These are phyloP conservation scores for Danio jaintianensis DNA, from an alignment of 2,797 vertebrate genomes.

Conservation along the genomic window DNA sequence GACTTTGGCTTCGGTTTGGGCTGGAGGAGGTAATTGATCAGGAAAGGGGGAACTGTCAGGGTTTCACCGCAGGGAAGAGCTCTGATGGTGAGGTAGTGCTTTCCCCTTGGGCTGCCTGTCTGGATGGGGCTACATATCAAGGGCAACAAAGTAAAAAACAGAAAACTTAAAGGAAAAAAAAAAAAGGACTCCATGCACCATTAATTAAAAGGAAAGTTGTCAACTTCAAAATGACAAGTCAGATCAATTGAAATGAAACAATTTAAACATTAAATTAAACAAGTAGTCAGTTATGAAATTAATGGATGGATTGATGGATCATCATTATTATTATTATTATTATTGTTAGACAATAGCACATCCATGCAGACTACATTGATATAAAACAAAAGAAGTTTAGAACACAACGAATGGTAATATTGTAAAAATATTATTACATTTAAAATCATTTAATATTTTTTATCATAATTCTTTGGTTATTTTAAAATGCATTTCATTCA, in stretches of 20 bases:
- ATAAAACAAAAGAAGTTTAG: too few relatives aligned
- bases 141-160: constrained; percentile 30
- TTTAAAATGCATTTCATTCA: too few relatives aligned
- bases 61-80: constrained; percentile 29
- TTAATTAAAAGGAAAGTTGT: constrained; percentile 3
- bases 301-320: too few relatives aligned
- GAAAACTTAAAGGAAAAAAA: constrained; percentile 2
- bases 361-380: too few relatives aligned
- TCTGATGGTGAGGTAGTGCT: constrained; percentile 23
- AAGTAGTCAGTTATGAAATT: too few relatives aligned
- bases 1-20: constrained; percentile 20
- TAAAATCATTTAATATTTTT: too few relatives aligned
- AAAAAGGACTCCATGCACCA: not conserved
- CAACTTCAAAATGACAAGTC: not conserved
- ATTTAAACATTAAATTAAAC: not conserved
- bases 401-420: too few relatives aligned
- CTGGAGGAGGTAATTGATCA: constrained; percentile 43
- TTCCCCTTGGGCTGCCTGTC: constrained; percentile 18
- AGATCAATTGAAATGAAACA: not conserved
- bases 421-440: too few relatives aligned
- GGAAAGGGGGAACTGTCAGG: constrained; percentile 31
- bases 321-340: too few relatives aligned
- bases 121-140: constrained; percentile 31
- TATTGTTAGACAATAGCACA: too few relatives aligned
- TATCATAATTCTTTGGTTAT: too few relatives aligned